A percentile compares a stretch with the other conserved stretches of the same genome.
Conservation (phyloP, 1,140 invertebrate genomes). For the Sinonovacula constricta region DNA sequence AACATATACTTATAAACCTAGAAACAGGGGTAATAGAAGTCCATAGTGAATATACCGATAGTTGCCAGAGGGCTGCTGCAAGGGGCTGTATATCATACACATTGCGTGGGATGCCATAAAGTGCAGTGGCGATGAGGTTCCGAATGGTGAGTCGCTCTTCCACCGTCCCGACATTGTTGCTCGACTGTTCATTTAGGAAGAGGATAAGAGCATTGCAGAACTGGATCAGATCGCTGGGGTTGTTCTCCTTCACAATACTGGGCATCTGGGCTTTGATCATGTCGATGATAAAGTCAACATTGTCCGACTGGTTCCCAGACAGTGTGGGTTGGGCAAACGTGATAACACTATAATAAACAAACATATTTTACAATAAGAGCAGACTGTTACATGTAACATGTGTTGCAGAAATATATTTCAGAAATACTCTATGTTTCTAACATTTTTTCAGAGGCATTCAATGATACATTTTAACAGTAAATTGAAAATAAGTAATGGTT, state of each 20-base stretch:
- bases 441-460: no score
- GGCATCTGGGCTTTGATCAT: slow-evolving; percentile 50
- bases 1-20: no score
- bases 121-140: slow-evolving; percentile 56
- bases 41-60: slow-evolving; percentile 72
- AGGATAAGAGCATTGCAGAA: slow-evolving; percentile 62
- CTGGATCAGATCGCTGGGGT: slow-evolving; percentile 63
- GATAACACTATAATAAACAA: slow-evolving; percentile 20
- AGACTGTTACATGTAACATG: neutral
- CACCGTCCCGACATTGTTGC: neutral
- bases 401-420: neutral
- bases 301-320: slow-evolving; percentile 26
- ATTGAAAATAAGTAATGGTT: no score
- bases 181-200: slow-evolving; percentile 67
- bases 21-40: no score
- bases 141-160: slow-evolving; percentile 55
- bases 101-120: slow-evolving; percentile 55
- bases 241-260: slow-evolving; percentile 61
- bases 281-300: slow-evolving; percentile 54
- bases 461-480: no score
- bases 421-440: no score
- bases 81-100: slow-evolving; percentile 58
- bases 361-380: neutral
- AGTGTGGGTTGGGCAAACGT: neutral
- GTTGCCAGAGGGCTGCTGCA: slow-evolving; percentile 59